Evolutionary conservation across 2,888 invertebrate species (phyloP).

Genomic region (Thymelicus acteon): DNA sequence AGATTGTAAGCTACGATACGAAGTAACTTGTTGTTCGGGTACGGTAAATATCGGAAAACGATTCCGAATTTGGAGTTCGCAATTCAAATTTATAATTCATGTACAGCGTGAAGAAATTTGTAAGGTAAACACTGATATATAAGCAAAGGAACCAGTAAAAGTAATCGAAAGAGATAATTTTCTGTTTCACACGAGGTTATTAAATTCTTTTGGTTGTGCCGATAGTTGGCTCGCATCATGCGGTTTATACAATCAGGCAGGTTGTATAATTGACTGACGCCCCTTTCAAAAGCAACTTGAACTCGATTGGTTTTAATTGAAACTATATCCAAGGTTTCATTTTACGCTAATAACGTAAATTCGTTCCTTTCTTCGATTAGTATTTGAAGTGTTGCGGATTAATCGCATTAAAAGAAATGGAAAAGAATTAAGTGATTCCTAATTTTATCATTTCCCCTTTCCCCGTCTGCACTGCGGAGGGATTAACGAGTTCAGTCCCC

Average conservation of each 20-base stretch:
- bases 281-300: constrained; percentile 51
- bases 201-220: constrained; percentile 45
- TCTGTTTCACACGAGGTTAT: constrained; percentile 50
- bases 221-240: constrained; percentile 20
- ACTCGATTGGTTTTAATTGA: constrained; percentile 72
- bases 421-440: constrained; percentile 47
- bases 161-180: constrained; percentile 13
- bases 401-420: constrained; percentile 55
- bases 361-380: constrained; percentile 60
- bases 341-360: constrained; percentile 62
- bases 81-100: constrained; percentile 64
- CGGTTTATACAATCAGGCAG: constrained; percentile 49
- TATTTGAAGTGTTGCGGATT: constrained; percentile 57
- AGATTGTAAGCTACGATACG: constrained; percentile 54
- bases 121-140: constrained; percentile 16
- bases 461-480: constrained; percentile 40
- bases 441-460: constrained; percentile 41
- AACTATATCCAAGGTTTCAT: constrained; percentile 68
- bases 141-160: neutral
- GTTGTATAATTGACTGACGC: constrained; percentile 44
- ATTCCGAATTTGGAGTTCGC: constrained; percentile 54
- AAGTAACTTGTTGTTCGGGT: constrained; percentile 52
- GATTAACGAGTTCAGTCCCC: constrained; percentile 26
- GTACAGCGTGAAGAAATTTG: constrained; percentile 57
- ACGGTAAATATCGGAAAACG: constrained; percentile 61